Evolutionary conservation across 2,888 invertebrate genomes (phyloP), one percentile per base, ranked within the genome.

Genomic region (Keiferia lycopersicella): DNA sequence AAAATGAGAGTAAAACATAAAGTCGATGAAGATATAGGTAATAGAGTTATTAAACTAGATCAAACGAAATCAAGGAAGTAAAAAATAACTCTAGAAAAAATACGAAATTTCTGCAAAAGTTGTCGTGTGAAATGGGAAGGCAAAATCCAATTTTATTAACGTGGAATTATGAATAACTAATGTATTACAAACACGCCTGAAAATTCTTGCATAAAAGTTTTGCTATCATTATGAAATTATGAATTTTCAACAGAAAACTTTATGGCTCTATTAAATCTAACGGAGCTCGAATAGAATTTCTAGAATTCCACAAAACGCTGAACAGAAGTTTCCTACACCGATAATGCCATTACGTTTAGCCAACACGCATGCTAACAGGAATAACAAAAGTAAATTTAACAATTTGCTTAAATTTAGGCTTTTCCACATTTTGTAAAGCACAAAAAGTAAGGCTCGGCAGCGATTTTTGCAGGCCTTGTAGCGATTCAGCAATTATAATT

Each of bases 371-470:
- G 64, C 53, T 62, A 57, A 58, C 59, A 50, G 56, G 45, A 59
- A 61, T 51, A 65, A 50, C 60, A 53, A 67, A 66, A 65, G 58
- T 62, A 61, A 62, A 64, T 70, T 64, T 66, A 64, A 68, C 51
- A 58, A 34, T 62, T 62, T 64, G 58, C 57, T 61, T 67, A 63
- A 59, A 63, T 63, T 34, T 34, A 10, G 34, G 34, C 8, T 34
- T 4, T 34, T 30, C 30, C 6, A 30, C 30, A 30, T 6, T 30
- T 30, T 4, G 2, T 26, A 26, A 6, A 26, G 26, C 6, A 26
- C 26, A 2, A 26, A 6, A 26, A 26, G 26, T 26, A 4, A 26
- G 26, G 6, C 26, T 26, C n/a, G 26, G 6, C 26, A 26, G 26
- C 3, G 3, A 2, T 26, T 26, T 26, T 26, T 26, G 6, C 26